These are phyloP conservation scores for Podocnemis expansa DNA, from an alignment of 2,113 vertebrate genomes.

Conservation along the genomic window DNA sequence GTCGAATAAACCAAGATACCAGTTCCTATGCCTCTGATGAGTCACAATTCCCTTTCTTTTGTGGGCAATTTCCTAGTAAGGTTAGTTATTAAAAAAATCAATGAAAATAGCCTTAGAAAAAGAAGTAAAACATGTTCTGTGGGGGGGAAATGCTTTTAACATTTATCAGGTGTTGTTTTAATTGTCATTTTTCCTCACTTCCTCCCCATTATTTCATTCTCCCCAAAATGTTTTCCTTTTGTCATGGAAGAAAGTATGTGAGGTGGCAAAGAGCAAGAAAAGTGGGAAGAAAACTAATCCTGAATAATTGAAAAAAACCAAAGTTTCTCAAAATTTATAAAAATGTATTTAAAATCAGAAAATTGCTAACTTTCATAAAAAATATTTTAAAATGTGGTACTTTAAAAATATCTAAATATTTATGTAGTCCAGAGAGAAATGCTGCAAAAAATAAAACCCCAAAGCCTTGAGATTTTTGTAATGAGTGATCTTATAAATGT, in stretches of 20 bases:
- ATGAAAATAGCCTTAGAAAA: not conserved
- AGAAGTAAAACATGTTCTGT: too few species aligned
- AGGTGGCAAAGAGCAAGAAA: too few species aligned
- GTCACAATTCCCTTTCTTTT: not conserved
- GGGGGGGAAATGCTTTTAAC: not conserved
- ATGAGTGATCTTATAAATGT: not conserved
- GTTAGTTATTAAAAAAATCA: not conserved
- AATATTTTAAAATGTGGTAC: too few species aligned
- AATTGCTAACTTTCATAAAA: too few species aligned
- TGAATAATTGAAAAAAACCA: too few species aligned
- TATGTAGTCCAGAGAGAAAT: too few species aligned
- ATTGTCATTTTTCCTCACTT: not conserved
- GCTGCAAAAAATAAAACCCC: too few species aligned
- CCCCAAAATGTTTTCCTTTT: not conserved
- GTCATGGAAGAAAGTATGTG: too few species aligned
- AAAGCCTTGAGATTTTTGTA: not conserved
- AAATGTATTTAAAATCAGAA: too few species aligned
- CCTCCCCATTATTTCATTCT: not conserved
- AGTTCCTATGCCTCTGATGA: not conserved
- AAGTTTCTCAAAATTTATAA: too few species aligned
- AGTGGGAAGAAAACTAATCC: too few species aligned
- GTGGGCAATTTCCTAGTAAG: not conserved
- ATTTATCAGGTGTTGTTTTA: not conserved
- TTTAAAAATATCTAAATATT: too few species aligned
- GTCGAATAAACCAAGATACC: not conserved